Conservation (phyloP, 2,113 vertebrate genomes). For the Alaudala cheleensis region DNA sequence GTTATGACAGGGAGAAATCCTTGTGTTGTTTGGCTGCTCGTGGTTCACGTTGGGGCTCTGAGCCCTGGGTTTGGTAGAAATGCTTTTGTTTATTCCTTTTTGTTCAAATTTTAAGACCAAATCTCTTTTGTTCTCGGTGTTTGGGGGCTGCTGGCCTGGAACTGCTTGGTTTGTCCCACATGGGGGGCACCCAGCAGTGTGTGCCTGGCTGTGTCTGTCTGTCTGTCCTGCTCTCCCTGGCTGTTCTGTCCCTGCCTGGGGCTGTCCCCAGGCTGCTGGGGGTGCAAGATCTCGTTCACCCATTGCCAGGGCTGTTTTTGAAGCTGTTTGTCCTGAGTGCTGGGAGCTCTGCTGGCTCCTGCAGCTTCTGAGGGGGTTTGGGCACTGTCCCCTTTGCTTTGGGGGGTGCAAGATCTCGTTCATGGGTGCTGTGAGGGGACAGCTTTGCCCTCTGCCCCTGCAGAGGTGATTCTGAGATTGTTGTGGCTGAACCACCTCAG, state of each 20-base stretch:
- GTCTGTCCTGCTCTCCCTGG: background rate
- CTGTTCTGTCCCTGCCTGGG: background rate
- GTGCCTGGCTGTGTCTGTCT: background rate
- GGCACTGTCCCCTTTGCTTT: background rate
- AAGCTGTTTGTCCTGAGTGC: background rate
- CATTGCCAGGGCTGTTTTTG: background rate
- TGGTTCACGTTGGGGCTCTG: rapidly evolving
- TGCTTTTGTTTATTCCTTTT: background rate
- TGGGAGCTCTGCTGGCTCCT: background rate
- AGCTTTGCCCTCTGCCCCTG: background rate
- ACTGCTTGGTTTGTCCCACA: background rate
- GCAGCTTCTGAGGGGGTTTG: background rate
- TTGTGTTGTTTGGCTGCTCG: background rate
- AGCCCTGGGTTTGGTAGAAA: background rate
- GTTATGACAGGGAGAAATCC: rapidly evolving
- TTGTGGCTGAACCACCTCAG: background rate
- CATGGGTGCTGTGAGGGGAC: rapidly evolving
- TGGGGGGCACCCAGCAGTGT: rapidly evolving
- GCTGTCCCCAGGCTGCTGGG: background rate
- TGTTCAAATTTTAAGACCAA: conserved; percentile 26
- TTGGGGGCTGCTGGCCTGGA: background rate
- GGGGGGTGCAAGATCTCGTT: background rate
- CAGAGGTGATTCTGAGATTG: background rate
- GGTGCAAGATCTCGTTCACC: no score
- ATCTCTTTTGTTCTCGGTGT: background rate